These are phyloP conservation scores for Pelobates fuscus DNA, from an alignment of 2,113 vertebrate species.

Conservation along the genomic window DNA sequence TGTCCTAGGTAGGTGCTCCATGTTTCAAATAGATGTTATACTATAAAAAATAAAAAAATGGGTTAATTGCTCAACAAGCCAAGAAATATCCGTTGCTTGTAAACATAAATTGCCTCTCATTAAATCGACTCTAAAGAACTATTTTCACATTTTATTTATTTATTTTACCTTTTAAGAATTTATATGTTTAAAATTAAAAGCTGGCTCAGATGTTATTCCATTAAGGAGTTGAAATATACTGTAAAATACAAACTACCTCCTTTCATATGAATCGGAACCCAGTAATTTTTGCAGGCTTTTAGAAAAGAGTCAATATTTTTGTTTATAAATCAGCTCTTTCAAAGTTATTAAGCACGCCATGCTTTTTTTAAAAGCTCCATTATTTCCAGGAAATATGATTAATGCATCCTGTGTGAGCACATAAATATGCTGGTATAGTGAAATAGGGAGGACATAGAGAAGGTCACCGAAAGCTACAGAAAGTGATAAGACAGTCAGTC, in stretches of 20 bases:
- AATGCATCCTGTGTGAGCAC: conserved; percentile 44
- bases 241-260: not conserved
- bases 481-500: conserved; percentile 18
- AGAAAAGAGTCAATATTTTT: conserved; percentile 33
- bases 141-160: no score
- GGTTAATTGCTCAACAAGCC: no score
- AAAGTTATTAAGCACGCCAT: conserved; percentile 6
- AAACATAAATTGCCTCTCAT: no score
- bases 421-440: conserved; percentile 28
- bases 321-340: conserved; percentile 16
- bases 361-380: conserved; percentile 13
- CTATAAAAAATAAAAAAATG: no score
- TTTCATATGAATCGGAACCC: no score
- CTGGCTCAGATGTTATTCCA: not conserved
- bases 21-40: no score
- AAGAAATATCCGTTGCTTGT: no score
- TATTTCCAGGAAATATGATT: conserved; percentile 38
- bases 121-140: no score
- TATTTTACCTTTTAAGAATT: no score
- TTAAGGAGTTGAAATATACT: not conserved
- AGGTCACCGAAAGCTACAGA: conserved; percentile 27
- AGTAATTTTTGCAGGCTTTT: not conserved
- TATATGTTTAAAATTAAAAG: not conserved
- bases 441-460: conserved; percentile 29
- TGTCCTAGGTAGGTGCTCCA: no score